phyloP scores from a whole-genome alignment of 2,797 vertebrate genomes.

The Acrossocheilus fasciatus region DNA sequence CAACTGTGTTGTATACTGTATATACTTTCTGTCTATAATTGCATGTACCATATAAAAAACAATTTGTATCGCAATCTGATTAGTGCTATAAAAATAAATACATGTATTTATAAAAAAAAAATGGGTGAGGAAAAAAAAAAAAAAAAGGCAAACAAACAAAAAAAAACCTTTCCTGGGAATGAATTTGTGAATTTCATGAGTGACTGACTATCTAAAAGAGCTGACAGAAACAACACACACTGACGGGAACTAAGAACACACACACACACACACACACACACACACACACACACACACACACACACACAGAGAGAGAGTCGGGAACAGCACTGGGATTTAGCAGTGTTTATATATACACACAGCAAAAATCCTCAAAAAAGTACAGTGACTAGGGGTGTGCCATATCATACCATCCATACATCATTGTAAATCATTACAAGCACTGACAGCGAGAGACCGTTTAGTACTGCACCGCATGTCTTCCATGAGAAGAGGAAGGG shows the following conservation, averaged over 20 bases:
- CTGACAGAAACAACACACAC: constrained; percentile 35
- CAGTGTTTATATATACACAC: constrained; percentile 10
- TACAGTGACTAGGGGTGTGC: not conserved
- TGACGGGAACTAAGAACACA: not conserved
- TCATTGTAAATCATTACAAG: no score
- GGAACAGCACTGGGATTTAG: not conserved
- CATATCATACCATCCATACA: no score
- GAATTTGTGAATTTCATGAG: constrained; percentile 32
- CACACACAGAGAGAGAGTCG: constrained; percentile 7
- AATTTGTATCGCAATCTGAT: not conserved
- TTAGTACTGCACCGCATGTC: no score
- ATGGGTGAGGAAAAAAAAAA: not conserved
- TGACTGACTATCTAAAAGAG: constrained; percentile 27
- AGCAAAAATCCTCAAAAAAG: constrained; percentile 18
- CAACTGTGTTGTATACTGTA: not conserved
- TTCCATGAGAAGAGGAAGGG: no score
- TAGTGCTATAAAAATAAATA: no score
- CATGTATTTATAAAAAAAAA: not conserved
- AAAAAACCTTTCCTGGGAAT: constrained; percentile 9
- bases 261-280: not conserved
- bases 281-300: not conserved
- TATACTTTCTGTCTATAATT: not conserved
- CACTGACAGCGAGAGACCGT: no score
- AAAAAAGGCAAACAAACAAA: no score
- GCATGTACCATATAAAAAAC: not conserved